Percentiles rank a stretch among this genome's conserved stretches.
These are phyloP conservation scores for Ylistrum balloti DNA, from an alignment of 1,140 invertebrate genomes.

Conservation along the genomic window DNA sequence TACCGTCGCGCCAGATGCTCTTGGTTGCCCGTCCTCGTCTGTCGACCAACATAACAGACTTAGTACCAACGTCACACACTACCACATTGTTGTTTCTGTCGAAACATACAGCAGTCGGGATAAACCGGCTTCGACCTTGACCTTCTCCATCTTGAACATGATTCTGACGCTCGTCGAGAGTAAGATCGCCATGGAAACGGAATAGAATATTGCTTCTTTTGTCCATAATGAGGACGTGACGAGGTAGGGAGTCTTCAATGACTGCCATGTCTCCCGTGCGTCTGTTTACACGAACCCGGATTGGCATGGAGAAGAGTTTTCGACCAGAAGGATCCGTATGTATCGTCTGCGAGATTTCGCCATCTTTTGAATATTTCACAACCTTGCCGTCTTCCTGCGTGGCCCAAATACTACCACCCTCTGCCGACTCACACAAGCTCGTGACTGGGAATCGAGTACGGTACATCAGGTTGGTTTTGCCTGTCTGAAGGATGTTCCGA, in stretches of 20 bases:
- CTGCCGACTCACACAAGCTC: background rate
- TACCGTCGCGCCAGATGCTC: background rate
- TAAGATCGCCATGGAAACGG: conserved; percentile 32
- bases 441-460: background rate
- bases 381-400: background rate
- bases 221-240: background rate
- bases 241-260: conserved; percentile 10
- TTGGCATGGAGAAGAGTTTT: conserved; percentile 5
- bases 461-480: background rate
- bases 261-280: conserved; percentile 1
- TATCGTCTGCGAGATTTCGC: background rate
- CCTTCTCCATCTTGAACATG: conserved; percentile 4
- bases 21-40: background rate
- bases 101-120: background rate
- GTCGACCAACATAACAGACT: background rate
- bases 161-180: background rate
- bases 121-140: background rate
- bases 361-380: background rate
- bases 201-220: conserved; percentile 13
- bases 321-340: background rate
- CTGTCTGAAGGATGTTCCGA: conserved; percentile 6
- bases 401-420: background rate
- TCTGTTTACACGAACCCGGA: background rate
- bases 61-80: background rate
- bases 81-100: conserved; percentile 6